Evolutionary conservation across 2,797 vertebrate genomes (phyloP), one percentile per base, ranked within the genome.

Genomic region (Margarornis squamiger): DNA sequence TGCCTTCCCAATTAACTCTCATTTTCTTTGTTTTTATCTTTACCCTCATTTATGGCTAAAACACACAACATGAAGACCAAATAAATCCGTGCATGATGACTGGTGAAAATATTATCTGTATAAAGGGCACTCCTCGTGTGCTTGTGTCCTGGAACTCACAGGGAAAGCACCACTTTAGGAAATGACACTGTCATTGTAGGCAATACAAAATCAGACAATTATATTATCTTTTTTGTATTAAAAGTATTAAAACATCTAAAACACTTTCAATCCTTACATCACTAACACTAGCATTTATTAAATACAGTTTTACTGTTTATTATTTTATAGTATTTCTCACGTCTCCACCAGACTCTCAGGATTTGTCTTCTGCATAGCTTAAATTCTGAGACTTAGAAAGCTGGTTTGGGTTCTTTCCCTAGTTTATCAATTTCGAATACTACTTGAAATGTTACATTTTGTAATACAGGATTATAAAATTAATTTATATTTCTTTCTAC

Each of bases 401-500:
- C 9, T 26, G 0, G 6, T 26, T 72, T 39, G 52, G 23, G 14
- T 0, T 10, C 32, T 3, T 29, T 45, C 5, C 5, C 32, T 9
- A 43, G 21, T 61, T 45, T 63, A 12, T 72, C 27, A 74, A 57
- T 86, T 90, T 70, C 18, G 77, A 83, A 49, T 74, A 32, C 43
- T 41, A 39, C 27, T 74, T 79, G 45, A 93, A 86, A 79, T 45
- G 21, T 34, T 70, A 2, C 1, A 6, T 49, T 84, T 70, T 51
- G 24, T 67, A 70, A 72, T 34, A 77, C 8, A 38, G 57, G 66
- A 61, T 62, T 79, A 70, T 4, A 20, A 51, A 74, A 65, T 34
- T 7, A 23, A 81, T 77, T 67, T 59, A 2, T 41, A 36, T 38
- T 65, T 38, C 34, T 80, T 93, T 73, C 48, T 36, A 14, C 2